Percentiles rank a stretch among this genome's conserved stretches.
Evolutionary conservation across 2,797 vertebrate genomes (phyloP).

Genomic region (Pteronotus mesoamericanus): DNA sequence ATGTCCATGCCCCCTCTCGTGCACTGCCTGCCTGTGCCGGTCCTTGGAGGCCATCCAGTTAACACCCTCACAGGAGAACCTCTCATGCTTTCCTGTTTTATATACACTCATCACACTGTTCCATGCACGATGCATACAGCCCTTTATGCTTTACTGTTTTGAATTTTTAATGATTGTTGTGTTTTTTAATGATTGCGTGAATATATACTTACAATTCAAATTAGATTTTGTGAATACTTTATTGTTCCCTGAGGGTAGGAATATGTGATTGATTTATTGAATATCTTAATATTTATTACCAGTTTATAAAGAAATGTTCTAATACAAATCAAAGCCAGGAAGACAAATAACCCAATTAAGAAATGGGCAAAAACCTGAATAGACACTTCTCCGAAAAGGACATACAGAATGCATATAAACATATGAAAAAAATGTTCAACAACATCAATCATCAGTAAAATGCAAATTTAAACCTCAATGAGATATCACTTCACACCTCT

Average conservation of each 20-base stretch:
- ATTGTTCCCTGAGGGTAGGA: background rate
- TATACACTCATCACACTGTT: background rate
- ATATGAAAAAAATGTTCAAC: no score
- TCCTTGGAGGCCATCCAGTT: background rate
- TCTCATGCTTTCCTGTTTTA: background rate
- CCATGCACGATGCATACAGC: background rate
- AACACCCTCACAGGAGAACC: fast-evolving
- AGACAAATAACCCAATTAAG: no score
- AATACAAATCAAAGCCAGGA: no score
- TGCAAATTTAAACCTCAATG: no score
- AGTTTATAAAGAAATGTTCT: background rate
- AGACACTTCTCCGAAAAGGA: no score
- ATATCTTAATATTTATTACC: background rate
- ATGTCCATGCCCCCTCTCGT: fast-evolving
- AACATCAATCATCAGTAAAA: no score
- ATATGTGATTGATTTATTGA: background rate
- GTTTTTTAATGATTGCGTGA: no score
- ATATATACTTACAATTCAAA: background rate
- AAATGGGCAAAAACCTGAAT: no score
- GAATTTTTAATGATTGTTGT: background rate
- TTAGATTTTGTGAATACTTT: background rate
- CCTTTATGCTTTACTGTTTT: background rate
- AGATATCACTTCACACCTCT: no score
- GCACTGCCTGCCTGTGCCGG: fast-evolving
- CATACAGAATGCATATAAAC: no score